Percentiles rank a stretch among this genome's conserved stretches.
Conservation (phyloP, 2,113 vertebrate species). For the Gavialis gangeticus region DNA sequence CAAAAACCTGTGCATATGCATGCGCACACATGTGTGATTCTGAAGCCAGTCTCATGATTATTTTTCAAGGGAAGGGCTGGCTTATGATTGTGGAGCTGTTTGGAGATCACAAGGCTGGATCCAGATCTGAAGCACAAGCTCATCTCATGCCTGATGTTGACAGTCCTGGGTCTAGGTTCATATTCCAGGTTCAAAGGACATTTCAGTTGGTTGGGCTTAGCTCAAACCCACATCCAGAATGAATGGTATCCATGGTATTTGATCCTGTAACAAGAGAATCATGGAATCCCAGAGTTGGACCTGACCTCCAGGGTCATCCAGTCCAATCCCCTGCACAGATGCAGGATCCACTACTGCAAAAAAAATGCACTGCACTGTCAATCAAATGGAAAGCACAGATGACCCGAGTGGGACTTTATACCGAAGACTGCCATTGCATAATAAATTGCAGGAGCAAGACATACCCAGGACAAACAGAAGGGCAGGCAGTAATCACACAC, state of each 20-base stretch:
- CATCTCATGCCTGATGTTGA: not conserved
- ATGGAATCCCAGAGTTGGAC: too few relatives aligned
- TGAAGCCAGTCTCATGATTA: not conserved
- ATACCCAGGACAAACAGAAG: not conserved
- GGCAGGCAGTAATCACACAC: not conserved
- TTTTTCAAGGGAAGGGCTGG: not conserved
- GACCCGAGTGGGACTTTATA: not conserved
- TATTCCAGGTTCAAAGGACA: not conserved
- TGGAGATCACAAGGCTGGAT: not conserved
- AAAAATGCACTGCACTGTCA: not conserved
- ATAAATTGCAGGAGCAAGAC: fast-evolving
- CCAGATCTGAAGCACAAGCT: not conserved
- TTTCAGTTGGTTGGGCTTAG: not conserved
- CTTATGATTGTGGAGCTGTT: not conserved
- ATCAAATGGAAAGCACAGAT: not conserved
- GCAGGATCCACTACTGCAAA: too few relatives aligned
- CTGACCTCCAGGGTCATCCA: too few relatives aligned
- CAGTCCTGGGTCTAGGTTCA: not conserved
- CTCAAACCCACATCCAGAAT: not conserved
- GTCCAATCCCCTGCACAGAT: too few relatives aligned
- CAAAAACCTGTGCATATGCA: too few relatives aligned
- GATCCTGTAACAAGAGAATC: too few relatives aligned
- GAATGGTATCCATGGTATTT: not conserved
- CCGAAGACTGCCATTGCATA: not conserved
- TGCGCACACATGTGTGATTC: too few relatives aligned